Base-by-base conservation (phyloP, 2,888 invertebrate species). In the Thera obeliscata region DNA sequence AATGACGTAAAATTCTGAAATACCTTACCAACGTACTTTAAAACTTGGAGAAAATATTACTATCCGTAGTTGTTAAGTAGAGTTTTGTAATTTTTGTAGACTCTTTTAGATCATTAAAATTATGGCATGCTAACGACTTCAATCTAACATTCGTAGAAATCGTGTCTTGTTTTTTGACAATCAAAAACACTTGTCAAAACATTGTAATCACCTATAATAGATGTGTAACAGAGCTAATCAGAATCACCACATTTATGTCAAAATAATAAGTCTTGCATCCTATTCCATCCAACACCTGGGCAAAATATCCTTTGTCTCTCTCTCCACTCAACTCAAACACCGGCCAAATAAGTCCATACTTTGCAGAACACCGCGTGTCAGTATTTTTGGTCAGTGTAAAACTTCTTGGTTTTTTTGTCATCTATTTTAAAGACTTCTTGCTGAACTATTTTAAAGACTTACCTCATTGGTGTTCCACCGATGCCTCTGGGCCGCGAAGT, bases 401-500 rank as follows among this genome's bases (percentile, higher is more conserved):
- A 22, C 22, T 22, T 22, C 22, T 22, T 1, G 22, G 22, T 22
- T 22, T 22, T 22, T 22, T 22, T 22, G 22, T 22, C 22, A 22
- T 41, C 41, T 2, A 49, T 5, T n/a, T n/a, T n/a, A n/a, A n/a
- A n/a, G n/a, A n/a, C n/a, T n/a, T 4, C 49, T 49, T 4, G 7
- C 12, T 49, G 3, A 0, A 9, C 9, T 9, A 7, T 9, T 9
- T 9, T 1, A 46, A 33, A n/a, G 7, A 81, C 85, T 82, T 88
- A 98, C 99, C 97, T 99, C 99, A 95, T 99, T 99, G 88, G 98
- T 99, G 96, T 99, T 99, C 99, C 99, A 99, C 81, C 98, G 96
- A 93, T 99, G 98, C 87, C 98, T 95, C 91, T 98, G 98, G 80
- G 96, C 96, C 76, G 98, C 98, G 93, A 99, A 98, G 92, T 98